Percentiles rank a stretch among this genome's conserved stretches.
Conservation (phyloP, 2,797 vertebrate genomes). For the Myiotriccus ornatus region DNA sequence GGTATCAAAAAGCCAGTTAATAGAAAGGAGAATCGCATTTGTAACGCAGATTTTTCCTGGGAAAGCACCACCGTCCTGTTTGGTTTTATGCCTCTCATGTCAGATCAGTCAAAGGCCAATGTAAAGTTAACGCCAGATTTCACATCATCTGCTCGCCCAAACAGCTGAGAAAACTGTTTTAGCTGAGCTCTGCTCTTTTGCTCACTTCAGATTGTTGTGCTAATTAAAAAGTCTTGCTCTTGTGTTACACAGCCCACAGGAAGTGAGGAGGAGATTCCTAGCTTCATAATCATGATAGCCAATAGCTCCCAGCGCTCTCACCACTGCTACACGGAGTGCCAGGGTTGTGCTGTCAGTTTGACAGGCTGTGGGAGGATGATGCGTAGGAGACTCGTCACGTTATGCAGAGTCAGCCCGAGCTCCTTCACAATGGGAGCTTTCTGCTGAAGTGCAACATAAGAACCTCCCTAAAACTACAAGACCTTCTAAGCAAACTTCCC, state of each 20-base stretch:
- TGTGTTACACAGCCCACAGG: conserved; percentile 35
- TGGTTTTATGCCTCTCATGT: conserved; percentile 22
- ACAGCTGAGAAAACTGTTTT: not conserved
- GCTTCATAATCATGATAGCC: not conserved
- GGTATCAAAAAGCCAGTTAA: not conserved
- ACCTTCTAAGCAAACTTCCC: not conserved
- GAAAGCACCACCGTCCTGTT: not conserved
- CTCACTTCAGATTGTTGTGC: not conserved
- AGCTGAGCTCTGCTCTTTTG: conserved; percentile 48
- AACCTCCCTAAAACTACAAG: conserved; percentile 1
- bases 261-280: conserved; percentile 37
- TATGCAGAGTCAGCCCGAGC: conserved; percentile 27
- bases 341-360: not conserved
- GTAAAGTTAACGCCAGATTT: not conserved
- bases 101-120: conserved; percentile 24
- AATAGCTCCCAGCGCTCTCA: conserved; percentile 45
- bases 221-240: conserved; percentile 49
- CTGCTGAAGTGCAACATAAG: not conserved
- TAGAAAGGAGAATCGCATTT: not conserved
- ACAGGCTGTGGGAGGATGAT: conserved; percentile 44
- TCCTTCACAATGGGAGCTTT: conserved; percentile 45
- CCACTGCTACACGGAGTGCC: not conserved
- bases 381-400: not conserved
- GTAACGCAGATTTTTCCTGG: not conserved
- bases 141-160: conserved; percentile 23